A percentile compares a stretch with the other conserved stretches of the same genome.
Evolutionary conservation across 2,797 vertebrate genomes (phyloP).

Genomic region (Odontamblyopus lacepedii): DNA sequence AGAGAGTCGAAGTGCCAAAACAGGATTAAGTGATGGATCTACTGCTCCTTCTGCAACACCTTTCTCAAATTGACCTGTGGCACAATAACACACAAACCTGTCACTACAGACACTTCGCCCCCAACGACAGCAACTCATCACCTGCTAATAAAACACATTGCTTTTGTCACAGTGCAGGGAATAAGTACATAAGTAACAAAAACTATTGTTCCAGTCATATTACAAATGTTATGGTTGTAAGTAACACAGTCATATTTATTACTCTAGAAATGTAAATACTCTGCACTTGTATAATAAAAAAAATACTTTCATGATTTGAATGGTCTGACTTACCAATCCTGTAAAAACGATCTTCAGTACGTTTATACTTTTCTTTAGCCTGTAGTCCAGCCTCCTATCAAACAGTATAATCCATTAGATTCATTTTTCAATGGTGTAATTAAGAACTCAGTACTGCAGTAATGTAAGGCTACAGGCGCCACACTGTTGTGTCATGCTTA

Average conservation of each 20-base stretch:
- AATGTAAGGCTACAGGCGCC: slow-evolving; percentile 30
- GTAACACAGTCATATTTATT: background rate
- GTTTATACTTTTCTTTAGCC: slow-evolving; percentile 92
- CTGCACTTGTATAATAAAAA: background rate
- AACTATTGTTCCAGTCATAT: too few relatives aligned
- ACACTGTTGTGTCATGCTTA: slow-evolving; percentile 47
- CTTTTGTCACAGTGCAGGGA: too few relatives aligned
- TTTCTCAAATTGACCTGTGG: slow-evolving; percentile 90
- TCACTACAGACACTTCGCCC: background rate
- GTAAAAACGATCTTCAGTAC: slow-evolving; percentile 91
- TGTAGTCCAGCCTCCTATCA: slow-evolving; percentile 74
- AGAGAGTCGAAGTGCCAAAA: slow-evolving; percentile 89
- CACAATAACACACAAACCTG: slow-evolving; percentile 19
- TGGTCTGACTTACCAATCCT: slow-evolving; percentile 85
- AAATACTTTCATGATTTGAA: background rate
- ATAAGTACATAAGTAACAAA: too few relatives aligned
- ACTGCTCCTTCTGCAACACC: slow-evolving; percentile 90
- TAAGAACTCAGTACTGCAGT: slow-evolving; percentile 15
- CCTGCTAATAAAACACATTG: too few relatives aligned
- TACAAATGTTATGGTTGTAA: too few relatives aligned
- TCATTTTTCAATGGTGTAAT: background rate
- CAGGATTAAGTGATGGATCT: slow-evolving; percentile 87
- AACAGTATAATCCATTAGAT: slow-evolving; percentile 7
- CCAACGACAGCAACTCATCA: background rate
- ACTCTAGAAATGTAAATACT: background rate